Evolutionary conservation across 2,113 vertebrate genomes (phyloP).

Genomic region (Pelmatolapia mariae): DNA sequence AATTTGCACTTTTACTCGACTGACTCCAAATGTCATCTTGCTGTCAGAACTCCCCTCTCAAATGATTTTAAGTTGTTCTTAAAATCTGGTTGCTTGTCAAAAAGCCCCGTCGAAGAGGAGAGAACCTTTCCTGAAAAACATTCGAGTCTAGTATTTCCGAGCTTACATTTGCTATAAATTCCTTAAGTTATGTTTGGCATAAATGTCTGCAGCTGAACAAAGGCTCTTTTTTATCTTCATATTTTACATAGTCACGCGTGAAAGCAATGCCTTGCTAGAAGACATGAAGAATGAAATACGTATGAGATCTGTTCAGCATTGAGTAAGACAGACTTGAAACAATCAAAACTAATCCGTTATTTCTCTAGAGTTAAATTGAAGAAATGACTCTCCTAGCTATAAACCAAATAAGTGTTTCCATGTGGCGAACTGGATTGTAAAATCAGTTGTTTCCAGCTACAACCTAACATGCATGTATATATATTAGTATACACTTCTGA

Average conservation of each 20-base stretch:
- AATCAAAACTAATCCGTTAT: neutral
- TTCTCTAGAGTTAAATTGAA: neutral
- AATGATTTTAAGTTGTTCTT: neutral
- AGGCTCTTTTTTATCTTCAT: neutral
- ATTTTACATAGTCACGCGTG: neutral
- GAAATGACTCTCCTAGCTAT: neutral
- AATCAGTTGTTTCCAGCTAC: neutral
- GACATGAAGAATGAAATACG: neutral
- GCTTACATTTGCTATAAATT: neutral
- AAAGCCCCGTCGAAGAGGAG: neutral
- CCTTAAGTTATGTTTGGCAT: neutral
- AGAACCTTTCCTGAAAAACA: neutral
- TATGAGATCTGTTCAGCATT: neutral
- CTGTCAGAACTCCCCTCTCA: neutral
- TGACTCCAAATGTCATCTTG: neutral
- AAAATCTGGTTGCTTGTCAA: neutral
- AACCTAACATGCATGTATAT: conserved; percentile 3
- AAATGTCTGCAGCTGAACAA: neutral
- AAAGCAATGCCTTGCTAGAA: neutral
- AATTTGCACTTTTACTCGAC: neutral
- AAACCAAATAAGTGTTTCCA: neutral
- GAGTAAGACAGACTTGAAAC: neutral
- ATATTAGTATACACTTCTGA: neutral
- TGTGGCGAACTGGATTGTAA: neutral
- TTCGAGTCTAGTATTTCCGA: neutral